phyloP scores from a whole-genome alignment of 2,888 invertebrate species.

The Thysanoteuthis rhombus region DNA sequence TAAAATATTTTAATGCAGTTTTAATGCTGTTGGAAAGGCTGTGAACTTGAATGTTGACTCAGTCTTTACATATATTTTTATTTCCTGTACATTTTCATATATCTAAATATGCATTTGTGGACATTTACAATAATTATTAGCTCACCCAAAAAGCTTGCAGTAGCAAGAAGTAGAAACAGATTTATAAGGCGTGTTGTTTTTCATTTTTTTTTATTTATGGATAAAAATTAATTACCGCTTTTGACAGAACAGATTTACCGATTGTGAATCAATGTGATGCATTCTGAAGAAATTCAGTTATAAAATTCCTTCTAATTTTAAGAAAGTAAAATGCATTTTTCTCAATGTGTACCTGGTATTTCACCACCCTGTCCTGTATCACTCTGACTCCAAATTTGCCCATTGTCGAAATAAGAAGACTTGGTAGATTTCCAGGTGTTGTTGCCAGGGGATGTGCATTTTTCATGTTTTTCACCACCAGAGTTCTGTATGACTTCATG shows the following conservation, averaged over 20 bases:
- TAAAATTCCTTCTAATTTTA: background rate
- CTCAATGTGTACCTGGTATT: background rate
- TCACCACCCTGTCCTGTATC: slow-evolving; percentile 12
- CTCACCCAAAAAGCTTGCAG: background rate
- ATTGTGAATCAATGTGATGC: background rate
- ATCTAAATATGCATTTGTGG: background rate
- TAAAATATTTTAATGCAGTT: too few relatives aligned
- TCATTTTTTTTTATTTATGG: too few relatives aligned
- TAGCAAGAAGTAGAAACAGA: background rate
- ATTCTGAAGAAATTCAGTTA: background rate
- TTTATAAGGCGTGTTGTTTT: too few relatives aligned
- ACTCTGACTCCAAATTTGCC: background rate
- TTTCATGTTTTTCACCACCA: background rate
- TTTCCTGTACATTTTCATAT: background rate
- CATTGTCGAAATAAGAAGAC: background rate
- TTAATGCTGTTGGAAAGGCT: too few relatives aligned
- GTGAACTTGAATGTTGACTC: background rate
- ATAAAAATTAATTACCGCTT: too few relatives aligned
- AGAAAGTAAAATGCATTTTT: background rate
- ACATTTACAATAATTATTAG: background rate
- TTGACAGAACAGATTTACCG: background rate
- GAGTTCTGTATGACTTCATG: background rate
- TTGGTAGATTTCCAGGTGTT: background rate
- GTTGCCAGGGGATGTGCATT: background rate
- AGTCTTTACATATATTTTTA: background rate